These are phyloP conservation scores for Nasua narica DNA, from an alignment of 2,797 vertebrate genomes.

Conservation along the genomic window DNA sequence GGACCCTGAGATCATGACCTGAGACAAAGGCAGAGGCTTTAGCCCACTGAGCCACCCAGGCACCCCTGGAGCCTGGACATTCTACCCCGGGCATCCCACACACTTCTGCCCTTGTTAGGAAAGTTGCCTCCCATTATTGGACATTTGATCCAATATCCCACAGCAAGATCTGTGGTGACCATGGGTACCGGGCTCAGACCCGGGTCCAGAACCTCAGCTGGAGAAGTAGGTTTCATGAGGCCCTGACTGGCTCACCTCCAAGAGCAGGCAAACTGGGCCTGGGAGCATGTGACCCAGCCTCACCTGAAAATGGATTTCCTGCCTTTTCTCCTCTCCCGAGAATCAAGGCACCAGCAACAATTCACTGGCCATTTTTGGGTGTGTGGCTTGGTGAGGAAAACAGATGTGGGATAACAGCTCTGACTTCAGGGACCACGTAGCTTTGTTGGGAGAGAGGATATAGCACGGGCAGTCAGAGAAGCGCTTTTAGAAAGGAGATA, in stretches of 20 bases:
- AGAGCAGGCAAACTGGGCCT: neutral
- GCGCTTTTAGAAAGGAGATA: neutral
- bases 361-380: neutral
- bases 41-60: too few species aligned
- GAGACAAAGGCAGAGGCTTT: too few species aligned
- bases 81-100: neutral
- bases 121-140: neutral
- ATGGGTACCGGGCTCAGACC: neutral
- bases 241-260: neutral
- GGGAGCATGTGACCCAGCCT: neutral
- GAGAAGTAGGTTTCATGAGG: constrained; percentile 42
- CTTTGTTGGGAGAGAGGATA: neutral
- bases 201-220: neutral
- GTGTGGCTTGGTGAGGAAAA: neutral
- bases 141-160: neutral
- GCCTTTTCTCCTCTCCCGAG: neutral
- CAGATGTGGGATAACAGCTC: neutral
- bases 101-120: neutral
- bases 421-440: neutral
- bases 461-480: neutral
- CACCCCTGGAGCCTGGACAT: neutral
- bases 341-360: neutral
- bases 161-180: neutral
- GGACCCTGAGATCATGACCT: too few species aligned
- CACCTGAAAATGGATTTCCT: neutral